Evolutionary conservation across 2,797 vertebrate genomes (phyloP), one percentile per base, ranked within the genome.

Genomic region (Pipistrellus kuhlii): DNA sequence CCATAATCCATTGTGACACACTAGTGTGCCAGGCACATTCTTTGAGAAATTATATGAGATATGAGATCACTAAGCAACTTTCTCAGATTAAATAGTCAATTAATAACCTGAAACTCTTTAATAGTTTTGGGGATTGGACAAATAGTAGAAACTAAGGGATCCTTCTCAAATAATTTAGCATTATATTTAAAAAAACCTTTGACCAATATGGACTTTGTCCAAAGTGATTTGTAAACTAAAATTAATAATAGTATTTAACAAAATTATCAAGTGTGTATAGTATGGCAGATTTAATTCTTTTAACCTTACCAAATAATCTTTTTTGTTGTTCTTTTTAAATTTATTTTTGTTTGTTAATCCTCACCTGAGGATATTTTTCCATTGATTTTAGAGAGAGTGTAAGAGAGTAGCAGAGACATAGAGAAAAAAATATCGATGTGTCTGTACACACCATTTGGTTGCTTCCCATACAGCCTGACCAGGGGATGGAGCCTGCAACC

Each of bases 151-250:
- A 59, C 38, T 66, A 81, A 92, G 38, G 51, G 32, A 78, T 66
- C 62, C 57, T 85, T 94, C 27, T 93, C 23, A 51, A 0, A 51
- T 72, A 55, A 46, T 27, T 91, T 95, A 77, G 17, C 25, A 51
- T 80, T 92, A 17, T 76, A 21, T 86, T 88, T 88, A 55, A 85
- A 68, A 88, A 88, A 85, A 27, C 21, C 27, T 82, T 77, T 86
- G 23, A 55, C 18, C 57, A 83, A 5, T 92, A 35, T 55, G 38
- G 51, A 44, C 68, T 92, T 41, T 95, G 30, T 88, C 48, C 44
- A 27, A 55, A 69, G 46, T 85, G n/a, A 94, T 86, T 82, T 76
- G 48, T 87, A 95, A 91, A 35, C 64, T 73, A 30, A 77, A 88
- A 82, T 83, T 89, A 85, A 83, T 73, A 76, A 32, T 85, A 64